These are phyloP conservation scores for Onchidella celtica DNA, from an alignment of 2,888 invertebrate species.

Conservation along the genomic window DNA sequence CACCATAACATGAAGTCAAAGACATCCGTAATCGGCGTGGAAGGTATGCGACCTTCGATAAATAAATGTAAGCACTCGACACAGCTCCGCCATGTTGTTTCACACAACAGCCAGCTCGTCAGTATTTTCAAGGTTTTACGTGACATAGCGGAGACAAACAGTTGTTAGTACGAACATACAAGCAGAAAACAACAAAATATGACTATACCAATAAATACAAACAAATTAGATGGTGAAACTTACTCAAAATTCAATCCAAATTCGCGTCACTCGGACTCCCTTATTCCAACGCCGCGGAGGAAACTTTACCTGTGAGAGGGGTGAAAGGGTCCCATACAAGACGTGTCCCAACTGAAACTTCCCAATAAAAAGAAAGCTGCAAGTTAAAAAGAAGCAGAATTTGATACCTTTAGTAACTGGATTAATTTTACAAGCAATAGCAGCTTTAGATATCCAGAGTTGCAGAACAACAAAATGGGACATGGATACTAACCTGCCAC, in stretches of 20 bases:
- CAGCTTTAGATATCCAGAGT: no score
- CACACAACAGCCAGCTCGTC: slow-evolving; percentile 4
- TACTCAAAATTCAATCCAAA: slow-evolving; percentile 41
- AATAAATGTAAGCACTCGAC: slow-evolving; percentile 27
- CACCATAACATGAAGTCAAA: no score
- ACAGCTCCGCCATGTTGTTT: slow-evolving; percentile 40
- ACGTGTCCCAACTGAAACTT: no score
- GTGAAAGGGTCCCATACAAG: no score
- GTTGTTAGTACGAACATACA: no score
- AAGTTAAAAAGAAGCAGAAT: no score
- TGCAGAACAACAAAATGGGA: no score
- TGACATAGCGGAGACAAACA: no score
- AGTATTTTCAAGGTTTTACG: no score
- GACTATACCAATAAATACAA: background rate
- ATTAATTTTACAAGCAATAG: no score
- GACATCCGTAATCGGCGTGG: background rate
- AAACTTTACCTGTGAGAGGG: slow-evolving; percentile 39
- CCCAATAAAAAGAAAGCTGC: no score
- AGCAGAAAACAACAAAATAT: background rate
- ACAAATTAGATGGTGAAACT: slow-evolving; percentile 21
- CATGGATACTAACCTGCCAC: slow-evolving; percentile 29
- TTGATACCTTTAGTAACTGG: no score
- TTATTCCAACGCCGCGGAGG: slow-evolving; percentile 42
- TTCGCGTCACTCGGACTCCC: slow-evolving; percentile 43
- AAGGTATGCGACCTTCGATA: slow-evolving; percentile 39